Evolutionary conservation across 2,888 invertebrate genomes (phyloP), one percentile per base, ranked within the genome.

Genomic region (Eristalis arbustorum): DNA sequence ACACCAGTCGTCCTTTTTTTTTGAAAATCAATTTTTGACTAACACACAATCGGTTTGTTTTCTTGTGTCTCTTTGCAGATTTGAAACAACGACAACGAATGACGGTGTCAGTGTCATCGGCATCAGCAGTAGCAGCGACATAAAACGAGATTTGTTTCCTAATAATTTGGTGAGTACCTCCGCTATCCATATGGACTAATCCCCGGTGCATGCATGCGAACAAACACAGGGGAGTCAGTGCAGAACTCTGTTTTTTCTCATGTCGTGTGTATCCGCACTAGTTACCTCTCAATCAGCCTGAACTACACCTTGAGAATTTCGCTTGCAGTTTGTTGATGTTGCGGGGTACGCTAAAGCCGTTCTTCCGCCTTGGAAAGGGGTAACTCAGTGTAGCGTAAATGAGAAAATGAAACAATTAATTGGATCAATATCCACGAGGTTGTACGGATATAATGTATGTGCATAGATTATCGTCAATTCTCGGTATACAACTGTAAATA

Each of bases 61-160:
- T 81, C 14, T 75, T 63, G 63, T 66, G 49, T 59, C 63, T 67
- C 6, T 67, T 88, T 85, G 76, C 89, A 92, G 92, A 89, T 91
- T 90, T 83, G 73, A 89, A 90, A 89, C 89, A 88, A 81, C 89
- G 71, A 89, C 89, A 80, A 88, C 90, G 72, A 89, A 88, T 88
- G 89, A 90, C 83, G 90, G 89, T 82, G 87, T 89, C 25, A 90
- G 84, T 87, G 84, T 90, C 73, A 89, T 91, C 89, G 91, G 90
- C 68, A 89, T 90, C 62, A 88, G 89, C 64, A 89, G 88, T 84
- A 89, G 69, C 73, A 84, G 42, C 73, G 88, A 88, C 64, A 56
- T 64, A 10, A 88, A 88, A 76, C 62, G 72, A 40, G 88, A 88
- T 77, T 76, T 84, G 64, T 80, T 74, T 64, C 56, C 84, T 59